Conservation (phyloP, 1,140 invertebrate genomes). For the Drosophila takahashii region DNA sequence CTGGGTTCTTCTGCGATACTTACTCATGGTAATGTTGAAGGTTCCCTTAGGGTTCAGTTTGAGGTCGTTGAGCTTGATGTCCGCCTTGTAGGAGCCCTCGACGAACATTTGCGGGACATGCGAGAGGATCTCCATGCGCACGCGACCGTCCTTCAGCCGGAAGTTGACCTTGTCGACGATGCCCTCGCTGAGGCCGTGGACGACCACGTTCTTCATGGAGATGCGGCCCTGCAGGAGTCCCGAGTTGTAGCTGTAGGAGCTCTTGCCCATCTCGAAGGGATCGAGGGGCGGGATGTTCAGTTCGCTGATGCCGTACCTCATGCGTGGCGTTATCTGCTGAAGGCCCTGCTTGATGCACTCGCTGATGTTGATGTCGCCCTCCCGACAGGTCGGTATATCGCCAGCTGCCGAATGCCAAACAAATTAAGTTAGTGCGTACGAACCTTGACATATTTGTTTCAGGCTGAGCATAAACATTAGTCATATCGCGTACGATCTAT, state of each 20-base stretch:
- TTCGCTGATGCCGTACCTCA: slow-evolving; percentile 70
- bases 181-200: slow-evolving; percentile 66
- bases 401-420: slow-evolving; percentile 53
- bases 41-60: slow-evolving; percentile 82
- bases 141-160: slow-evolving; percentile 58
- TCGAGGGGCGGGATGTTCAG: slow-evolving; percentile 80
- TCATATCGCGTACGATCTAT: slow-evolving; percentile 49
- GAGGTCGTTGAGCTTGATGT: slow-evolving; percentile 76
- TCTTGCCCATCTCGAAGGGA: slow-evolving; percentile 69
- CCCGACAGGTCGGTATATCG: slow-evolving; percentile 71
- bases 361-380: slow-evolving; percentile 70
- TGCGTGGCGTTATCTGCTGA: slow-evolving; percentile 66
- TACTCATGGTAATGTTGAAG: slow-evolving; percentile 80
- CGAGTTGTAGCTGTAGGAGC: slow-evolving; percentile 62
- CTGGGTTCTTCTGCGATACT: slow-evolving; percentile 11
- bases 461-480: slow-evolving; percentile 17
- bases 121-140: slow-evolving; percentile 55
- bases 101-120: slow-evolving; percentile 65
- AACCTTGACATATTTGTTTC: slow-evolving; percentile 64
- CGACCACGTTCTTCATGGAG: slow-evolving; percentile 62
- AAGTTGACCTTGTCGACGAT: slow-evolving; percentile 71
- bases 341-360: slow-evolving; percentile 78
- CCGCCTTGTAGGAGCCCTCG: slow-evolving; percentile 78
- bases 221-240: slow-evolving; percentile 71
- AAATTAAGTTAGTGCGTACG: slow-evolving; percentile 31